Conservation (phyloP, 2,113 vertebrate species). For the Bagarius yarrelli region DNA sequence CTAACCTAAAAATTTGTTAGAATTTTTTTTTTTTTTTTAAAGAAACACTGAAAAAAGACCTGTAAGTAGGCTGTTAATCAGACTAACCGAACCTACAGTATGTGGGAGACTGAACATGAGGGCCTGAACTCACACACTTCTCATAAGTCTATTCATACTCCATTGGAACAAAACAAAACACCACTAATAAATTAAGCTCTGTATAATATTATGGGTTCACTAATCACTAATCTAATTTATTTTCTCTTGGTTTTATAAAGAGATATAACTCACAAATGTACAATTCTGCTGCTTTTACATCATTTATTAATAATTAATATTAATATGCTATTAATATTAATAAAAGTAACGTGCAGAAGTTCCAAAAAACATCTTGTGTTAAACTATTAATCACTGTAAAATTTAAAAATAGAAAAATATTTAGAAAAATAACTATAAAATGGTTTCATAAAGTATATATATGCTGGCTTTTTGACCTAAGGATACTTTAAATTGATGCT, state of each 20-base stretch:
- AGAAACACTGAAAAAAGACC: too few species aligned
- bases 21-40: too few species aligned
- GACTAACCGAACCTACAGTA: too few species aligned
- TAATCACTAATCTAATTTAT: background rate
- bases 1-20: too few species aligned
- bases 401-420: too few species aligned
- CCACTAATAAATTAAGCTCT: background rate
- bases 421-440: conserved; percentile 2
- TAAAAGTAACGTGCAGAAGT: background rate
- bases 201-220: background rate
- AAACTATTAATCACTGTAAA: background rate
- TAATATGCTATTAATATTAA: too few species aligned
- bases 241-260: background rate
- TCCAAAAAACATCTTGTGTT: background rate
- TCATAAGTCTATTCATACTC: conserved; percentile 35
- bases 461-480: background rate
- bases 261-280: background rate
- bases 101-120: too few species aligned
- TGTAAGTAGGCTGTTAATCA: too few species aligned
- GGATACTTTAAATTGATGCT: background rate
- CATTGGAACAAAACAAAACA: conserved; percentile 17
- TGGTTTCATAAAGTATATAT: background rate
- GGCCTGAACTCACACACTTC: conserved; percentile 2
- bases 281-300: too few species aligned
- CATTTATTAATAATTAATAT: too few species aligned